Conservation (phyloP, 2,888 invertebrate genomes). For the Anoncus sp. region DNA sequence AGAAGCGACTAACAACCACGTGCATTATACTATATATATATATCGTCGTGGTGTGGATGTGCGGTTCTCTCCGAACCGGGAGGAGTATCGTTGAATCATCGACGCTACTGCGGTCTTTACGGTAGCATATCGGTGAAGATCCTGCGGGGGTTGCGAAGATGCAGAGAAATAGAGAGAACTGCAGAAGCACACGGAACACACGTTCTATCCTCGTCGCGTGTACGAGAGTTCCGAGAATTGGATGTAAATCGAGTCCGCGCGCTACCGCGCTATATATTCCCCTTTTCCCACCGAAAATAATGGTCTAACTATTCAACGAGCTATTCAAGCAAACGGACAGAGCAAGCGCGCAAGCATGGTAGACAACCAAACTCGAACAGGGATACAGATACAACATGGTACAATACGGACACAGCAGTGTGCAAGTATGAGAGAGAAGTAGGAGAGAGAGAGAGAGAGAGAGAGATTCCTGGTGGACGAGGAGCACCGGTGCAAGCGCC, state of each 20-base stretch:
- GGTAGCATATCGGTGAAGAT: slow-evolving; percentile 54
- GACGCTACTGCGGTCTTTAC: slow-evolving; percentile 57
- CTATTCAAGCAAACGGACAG: slow-evolving; percentile 66
- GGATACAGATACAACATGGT: slow-evolving; percentile 64
- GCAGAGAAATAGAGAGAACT: slow-evolving; percentile 18
- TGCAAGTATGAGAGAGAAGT: slow-evolving; percentile 40
- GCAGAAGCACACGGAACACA: slow-evolving; percentile 42
- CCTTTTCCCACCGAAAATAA: slow-evolving; percentile 78
- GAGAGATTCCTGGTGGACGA: slow-evolving; percentile 43
- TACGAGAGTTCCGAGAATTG: slow-evolving; percentile 66
- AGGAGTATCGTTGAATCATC: slow-evolving; percentile 65
- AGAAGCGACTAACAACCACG: slow-evolving; percentile 63
- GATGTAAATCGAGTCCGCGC: slow-evolving; percentile 68
- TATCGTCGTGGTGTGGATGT: slow-evolving; percentile 31
- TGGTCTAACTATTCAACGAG: slow-evolving; percentile 77
- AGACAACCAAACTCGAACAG: slow-evolving; percentile 62
- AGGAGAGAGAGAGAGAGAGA: slow-evolving; percentile 44
- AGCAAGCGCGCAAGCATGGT: slow-evolving; percentile 46
- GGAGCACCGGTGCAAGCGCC: slow-evolving; percentile 60
- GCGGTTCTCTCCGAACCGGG: slow-evolving; percentile 41
- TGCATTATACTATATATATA: slow-evolving; percentile 18
- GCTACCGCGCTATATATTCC: slow-evolving; percentile 68
- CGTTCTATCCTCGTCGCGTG: slow-evolving; percentile 42
- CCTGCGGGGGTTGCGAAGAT: slow-evolving; percentile 38
- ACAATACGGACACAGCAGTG: slow-evolving; percentile 65